Base-by-base conservation (phyloP, 2,888 invertebrate species). In the Blomia tropicalis region DNA sequence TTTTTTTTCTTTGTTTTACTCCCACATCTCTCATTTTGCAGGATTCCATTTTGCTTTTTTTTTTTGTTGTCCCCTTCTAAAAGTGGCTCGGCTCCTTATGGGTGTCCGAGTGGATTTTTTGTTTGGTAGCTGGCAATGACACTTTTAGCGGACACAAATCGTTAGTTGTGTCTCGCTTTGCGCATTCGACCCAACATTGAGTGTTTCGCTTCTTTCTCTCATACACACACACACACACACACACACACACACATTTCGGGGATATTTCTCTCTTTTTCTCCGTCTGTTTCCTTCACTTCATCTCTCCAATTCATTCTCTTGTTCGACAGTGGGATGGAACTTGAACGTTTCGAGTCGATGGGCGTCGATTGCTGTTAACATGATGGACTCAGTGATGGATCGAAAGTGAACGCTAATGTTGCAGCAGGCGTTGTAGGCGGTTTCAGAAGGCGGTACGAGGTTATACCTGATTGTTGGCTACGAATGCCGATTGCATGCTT, bases 381-480 rank as follows among this genome's bases (percentile, higher is more conserved):
- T 47, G 51, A 47, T 47, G 51, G 51, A 47, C 51, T 47, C 7
- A 11, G 51, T 47, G 51, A 47, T 47, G 51, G 51, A 47, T 47
- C 51, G 51, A 47, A 47, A 47, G 51, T 47, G 51, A 47, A 47
- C 51, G n/a, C 5, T 19, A 47, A 19, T 36, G 36, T 11, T 11
- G 36, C 7, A 17, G 7, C 5, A 19, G 51, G 7, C 7, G 7
- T 11, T 11, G 22, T 11, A n/a, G 51, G 7, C 7, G 51, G 51
- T n/a, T n/a, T n/a, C 51, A 47, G 51, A 47, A 47, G 51, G 51
- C 51, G 51, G 51, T 7, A 11, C 51, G 51, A 47, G 51, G 51
- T 47, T 47, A n/a, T n/a, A 47, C 51, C 51, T 47, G 51, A 47
- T 47, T 47, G 51, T 47, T 27, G 51, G 41, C n/a, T n/a, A n/a